Conservation (phyloP, 2,888 invertebrate genomes). For the Erebia epiphron region DNA sequence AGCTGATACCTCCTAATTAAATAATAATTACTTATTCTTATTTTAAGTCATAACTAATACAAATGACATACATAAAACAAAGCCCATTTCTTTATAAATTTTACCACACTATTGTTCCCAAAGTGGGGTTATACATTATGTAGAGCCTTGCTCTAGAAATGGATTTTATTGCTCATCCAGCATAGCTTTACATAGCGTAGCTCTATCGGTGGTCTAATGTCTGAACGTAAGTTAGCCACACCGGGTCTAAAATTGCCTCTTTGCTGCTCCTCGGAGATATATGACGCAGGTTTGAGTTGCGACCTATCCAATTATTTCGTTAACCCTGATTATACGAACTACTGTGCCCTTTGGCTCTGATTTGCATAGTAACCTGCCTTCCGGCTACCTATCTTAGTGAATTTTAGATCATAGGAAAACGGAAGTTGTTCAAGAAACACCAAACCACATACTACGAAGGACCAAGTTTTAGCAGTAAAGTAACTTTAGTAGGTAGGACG, state of each 20-base stretch:
- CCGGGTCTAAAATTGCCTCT: slow-evolving; percentile 36
- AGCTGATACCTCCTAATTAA: too few species aligned
- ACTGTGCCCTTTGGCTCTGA: slow-evolving; percentile 15
- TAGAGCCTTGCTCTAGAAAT: too few species aligned
- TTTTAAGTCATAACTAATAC: neutral
- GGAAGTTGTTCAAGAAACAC: slow-evolving; percentile 19
- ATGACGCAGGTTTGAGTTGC: slow-evolving; percentile 35
- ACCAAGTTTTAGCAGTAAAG: too few species aligned
- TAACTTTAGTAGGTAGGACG: too few species aligned
- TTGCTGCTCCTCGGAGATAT: slow-evolving; percentile 36
- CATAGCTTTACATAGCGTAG: slow-evolving; percentile 7
- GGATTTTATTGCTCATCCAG: neutral
- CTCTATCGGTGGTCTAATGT: neutral
- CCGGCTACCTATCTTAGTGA: slow-evolving; percentile 3
- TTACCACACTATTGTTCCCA: neutral
- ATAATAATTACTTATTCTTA: too few species aligned
- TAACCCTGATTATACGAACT: slow-evolving; percentile 25
- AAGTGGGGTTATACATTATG: neutral
- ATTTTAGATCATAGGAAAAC: slow-evolving; percentile 42
- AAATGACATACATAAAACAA: neutral
- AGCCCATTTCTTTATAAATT: too few species aligned
- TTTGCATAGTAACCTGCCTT: slow-evolving; percentile 18
- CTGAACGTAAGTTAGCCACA: slow-evolving; percentile 19
- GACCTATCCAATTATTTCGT: slow-evolving; percentile 33
- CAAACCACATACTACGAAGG: too few species aligned